Evolutionary conservation across 2,888 invertebrate species (phyloP).

Genomic region (Ormyrus labotus): DNA sequence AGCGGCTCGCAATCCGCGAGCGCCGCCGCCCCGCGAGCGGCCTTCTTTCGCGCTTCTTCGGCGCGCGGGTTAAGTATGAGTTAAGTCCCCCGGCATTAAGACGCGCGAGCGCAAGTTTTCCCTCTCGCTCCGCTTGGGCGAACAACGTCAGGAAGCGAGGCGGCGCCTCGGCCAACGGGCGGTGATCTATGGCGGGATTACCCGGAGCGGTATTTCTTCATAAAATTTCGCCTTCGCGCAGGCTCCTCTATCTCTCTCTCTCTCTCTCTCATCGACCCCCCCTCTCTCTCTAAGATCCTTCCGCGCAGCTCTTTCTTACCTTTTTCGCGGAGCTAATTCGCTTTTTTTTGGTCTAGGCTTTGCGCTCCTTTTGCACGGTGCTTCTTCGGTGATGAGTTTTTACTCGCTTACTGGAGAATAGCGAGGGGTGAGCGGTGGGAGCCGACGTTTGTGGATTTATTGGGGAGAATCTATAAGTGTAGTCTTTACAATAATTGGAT

Average conservation of each 20-base stretch:
- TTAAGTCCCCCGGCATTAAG: conserved; percentile 73
- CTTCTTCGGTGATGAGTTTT: too few species aligned
- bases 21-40: not conserved
- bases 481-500: too few species aligned
- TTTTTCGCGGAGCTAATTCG: conserved; percentile 1
- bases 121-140: conserved; percentile 53
- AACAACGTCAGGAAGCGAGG: too few species aligned
- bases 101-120: conserved; percentile 59
- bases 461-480: too few species aligned
- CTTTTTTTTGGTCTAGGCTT: conserved; percentile 22
- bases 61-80: conserved; percentile 69
- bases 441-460: too few species aligned
- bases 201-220: conserved; percentile 75
- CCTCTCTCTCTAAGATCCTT: too few species aligned
- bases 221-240: conserved; percentile 68
- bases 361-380: not conserved
- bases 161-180: conserved; percentile 62
- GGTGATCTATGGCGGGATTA: conserved; percentile 76
- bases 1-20: conserved; percentile 19
- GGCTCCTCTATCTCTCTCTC: conserved; percentile 59
- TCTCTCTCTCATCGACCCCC: conserved; percentile 41
- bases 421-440: too few species aligned
- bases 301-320: too few species aligned
- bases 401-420: too few species aligned
- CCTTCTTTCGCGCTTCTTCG: conserved; percentile 16